Conservation (phyloP, 2,888 invertebrate genomes). For the Tribolium freemani region DNA sequence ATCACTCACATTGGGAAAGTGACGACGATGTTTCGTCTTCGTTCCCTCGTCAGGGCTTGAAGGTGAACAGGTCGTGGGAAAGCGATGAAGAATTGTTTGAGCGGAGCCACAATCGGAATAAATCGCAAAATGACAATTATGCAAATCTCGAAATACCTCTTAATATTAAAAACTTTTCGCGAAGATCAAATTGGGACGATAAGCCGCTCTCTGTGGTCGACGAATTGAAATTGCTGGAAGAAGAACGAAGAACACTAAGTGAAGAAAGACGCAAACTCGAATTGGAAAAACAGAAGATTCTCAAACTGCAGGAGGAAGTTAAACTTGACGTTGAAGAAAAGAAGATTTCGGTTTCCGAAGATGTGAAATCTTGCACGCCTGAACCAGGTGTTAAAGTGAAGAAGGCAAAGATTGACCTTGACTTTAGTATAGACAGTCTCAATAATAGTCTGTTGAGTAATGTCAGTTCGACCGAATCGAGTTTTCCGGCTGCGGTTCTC, state of each 20-base stretch:
- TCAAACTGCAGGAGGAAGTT: conserved; percentile 47
- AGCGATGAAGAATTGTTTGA: conserved; percentile 58
- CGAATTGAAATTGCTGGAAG: conserved; percentile 46
- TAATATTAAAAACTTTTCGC: conserved; percentile 53
- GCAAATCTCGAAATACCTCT: conserved; percentile 55
- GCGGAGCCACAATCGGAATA: conserved; percentile 6
- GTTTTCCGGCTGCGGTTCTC: conserved; percentile 48
- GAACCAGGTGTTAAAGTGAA: conserved; percentile 29
- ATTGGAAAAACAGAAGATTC: conserved; percentile 49
- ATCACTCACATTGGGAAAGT: conserved; percentile 54
- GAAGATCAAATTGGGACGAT: conserved; percentile 37
- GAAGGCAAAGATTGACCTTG: conserved; percentile 30
- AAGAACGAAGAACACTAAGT: conserved; percentile 42
- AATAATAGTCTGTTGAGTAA: conserved; percentile 34
- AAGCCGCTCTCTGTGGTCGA: conserved; percentile 43
- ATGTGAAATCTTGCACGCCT: conserved; percentile 11
- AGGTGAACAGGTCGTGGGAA: conserved; percentile 57
- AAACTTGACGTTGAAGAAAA: conserved; percentile 26
- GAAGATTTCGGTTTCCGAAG: neutral
- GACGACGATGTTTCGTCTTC: conserved; percentile 48
- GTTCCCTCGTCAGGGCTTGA: conserved; percentile 36
- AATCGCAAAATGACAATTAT: conserved; percentile 12
- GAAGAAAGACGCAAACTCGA: conserved; percentile 50
- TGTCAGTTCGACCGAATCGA: conserved; percentile 33
- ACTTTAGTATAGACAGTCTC: conserved; percentile 36